These are phyloP conservation scores for Enhydra lutris DNA, from an alignment of 2,113 vertebrate genomes.

Conservation along the genomic window DNA sequence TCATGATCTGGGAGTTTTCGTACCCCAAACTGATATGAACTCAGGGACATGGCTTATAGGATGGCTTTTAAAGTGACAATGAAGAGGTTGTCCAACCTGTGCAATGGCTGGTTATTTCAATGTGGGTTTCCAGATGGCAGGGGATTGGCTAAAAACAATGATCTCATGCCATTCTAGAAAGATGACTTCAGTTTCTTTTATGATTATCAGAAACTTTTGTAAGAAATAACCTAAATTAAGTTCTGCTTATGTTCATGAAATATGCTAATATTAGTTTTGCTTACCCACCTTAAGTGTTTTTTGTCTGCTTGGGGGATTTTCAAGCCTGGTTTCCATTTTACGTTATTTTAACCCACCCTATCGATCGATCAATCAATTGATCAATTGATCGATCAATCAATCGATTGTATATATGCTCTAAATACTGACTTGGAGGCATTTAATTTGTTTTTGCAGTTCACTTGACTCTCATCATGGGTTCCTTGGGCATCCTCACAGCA, in stretches of 20 bases:
- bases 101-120: background rate
- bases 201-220: background rate
- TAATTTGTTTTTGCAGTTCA: background rate
- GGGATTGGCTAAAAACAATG: background rate
- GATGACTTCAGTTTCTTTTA: background rate
- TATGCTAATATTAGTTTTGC: background rate
- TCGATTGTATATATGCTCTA: background rate
- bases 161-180: background rate
- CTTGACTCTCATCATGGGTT: accelerated
- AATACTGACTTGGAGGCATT: too few relatives aligned
- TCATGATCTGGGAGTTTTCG: background rate
- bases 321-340: background rate
- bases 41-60: accelerated
- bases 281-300: background rate
- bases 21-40: too few relatives aligned
- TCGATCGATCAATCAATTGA: background rate
- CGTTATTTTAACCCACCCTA: background rate
- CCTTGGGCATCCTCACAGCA: accelerated
- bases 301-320: background rate
- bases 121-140: accelerated
- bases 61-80: background rate
- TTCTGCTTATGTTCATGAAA: background rate
- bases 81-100: background rate
- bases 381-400: background rate
- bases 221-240: background rate